Evolutionary conservation across 2,888 invertebrate genomes (phyloP), one percentile per base, ranked within the genome.

Genomic region (Oscheius sp.): DNA sequence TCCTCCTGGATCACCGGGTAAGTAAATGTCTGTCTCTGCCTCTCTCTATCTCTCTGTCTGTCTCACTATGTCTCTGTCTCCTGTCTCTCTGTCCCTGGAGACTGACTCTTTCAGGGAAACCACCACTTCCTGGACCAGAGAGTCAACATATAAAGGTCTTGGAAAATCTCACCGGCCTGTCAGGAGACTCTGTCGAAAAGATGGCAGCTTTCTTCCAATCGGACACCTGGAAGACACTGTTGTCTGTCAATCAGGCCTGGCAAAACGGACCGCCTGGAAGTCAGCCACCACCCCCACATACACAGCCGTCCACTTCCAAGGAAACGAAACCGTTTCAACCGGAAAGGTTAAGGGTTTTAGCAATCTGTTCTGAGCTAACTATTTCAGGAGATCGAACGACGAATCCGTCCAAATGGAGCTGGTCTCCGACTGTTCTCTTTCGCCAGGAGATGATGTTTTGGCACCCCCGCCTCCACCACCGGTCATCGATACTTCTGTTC

Each of bases 391-490:
- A 37, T 68, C 55, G 2, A 70, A 62, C 29, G 57, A 51, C 10
- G 48, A 62, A 11, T 82, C 82, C 0, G 80, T 79, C 53, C 72
- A 80, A 42, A 82, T 80, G 80, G 82, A 83, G 51, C 63, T 80
- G 33, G 82, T 79, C 5, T 80, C 79, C 1, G 80, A 81, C 10
- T 68, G 70, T 10, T 76, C 77, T 2, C 53, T 77, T 1, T 77
- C 78, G 0, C 60, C 71, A 11, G 59, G 37, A 42, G 68, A 21
- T n/a, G 37, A 53, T 11, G 29, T 70, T 1, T 47, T 58, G 47
- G 47, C 59, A 2, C 70, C 70, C 9, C 70, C 70, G 3, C 70
- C 70, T 48, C 58, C 70, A 11, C 70, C 70, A 9, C 63, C 63
- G 35, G 63, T 48, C 21, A 48, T 60, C 11, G 21, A 57, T 13